Conservation (phyloP, 2,888 invertebrate genomes). For the Baccha elongata region DNA sequence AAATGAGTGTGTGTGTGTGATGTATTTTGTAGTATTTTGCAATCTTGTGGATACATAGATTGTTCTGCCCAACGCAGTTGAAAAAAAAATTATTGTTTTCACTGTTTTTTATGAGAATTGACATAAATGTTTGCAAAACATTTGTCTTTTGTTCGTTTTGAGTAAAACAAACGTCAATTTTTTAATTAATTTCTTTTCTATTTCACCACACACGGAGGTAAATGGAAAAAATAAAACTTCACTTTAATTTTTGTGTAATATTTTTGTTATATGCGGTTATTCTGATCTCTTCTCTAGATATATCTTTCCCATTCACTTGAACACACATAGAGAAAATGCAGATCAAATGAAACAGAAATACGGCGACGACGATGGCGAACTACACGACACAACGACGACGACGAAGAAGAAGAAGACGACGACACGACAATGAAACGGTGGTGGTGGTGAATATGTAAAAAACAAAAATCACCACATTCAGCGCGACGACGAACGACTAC, state of each 20-base stretch:
- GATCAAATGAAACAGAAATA: slow-evolving; percentile 31
- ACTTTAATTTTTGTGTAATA: slow-evolving; percentile 58
- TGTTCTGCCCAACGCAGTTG: slow-evolving; percentile 16
- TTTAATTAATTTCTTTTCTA: not conserved
- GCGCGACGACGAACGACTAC: slow-evolving; percentile 30
- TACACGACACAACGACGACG: slow-evolving; percentile 28
- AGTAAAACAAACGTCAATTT: not conserved
- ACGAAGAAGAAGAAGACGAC: slow-evolving; percentile 14
- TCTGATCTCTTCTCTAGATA: slow-evolving; percentile 46
- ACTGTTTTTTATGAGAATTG: not conserved
- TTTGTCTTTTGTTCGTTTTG: not conserved
- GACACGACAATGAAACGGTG: slow-evolving; percentile 45
- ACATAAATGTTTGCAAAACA: not conserved
- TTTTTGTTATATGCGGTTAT: slow-evolving; percentile 72
- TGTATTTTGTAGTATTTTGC: slow-evolving; percentile 63
- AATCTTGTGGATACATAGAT: slow-evolving; percentile 55
- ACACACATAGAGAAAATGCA: slow-evolving; percentile 33
- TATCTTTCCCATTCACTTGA: slow-evolving; percentile 53
- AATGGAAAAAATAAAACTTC: slow-evolving; percentile 17
- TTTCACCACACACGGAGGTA: not conserved
- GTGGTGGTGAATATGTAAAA: slow-evolving; percentile 29
- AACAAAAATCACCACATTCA: slow-evolving; percentile 63
- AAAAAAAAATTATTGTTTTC: not conserved
- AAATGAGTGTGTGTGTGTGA: slow-evolving; percentile 36
- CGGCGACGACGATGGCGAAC: slow-evolving; percentile 1